phyloP scores from a whole-genome alignment of 2,113 vertebrate genomes.

The Phyllostomus discolor region DNA sequence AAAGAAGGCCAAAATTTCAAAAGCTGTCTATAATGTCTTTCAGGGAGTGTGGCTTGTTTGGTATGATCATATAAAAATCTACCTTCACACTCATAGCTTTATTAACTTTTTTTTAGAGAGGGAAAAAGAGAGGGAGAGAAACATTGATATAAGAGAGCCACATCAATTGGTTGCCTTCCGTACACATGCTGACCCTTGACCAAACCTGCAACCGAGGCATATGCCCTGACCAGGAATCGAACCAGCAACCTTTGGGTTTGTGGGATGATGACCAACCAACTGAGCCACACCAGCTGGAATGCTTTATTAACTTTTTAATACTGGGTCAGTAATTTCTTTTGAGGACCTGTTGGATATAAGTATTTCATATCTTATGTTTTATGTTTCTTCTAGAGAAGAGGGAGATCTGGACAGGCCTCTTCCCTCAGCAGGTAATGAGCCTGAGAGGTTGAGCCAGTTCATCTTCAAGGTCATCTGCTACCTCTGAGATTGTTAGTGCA shows the following conservation, averaged over 20 bases:
- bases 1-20: not conserved
- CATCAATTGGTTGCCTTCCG: too few relatives aligned
- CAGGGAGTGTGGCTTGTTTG: not conserved
- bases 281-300: too few relatives aligned
- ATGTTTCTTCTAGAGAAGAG: not conserved
- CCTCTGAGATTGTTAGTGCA: not conserved
- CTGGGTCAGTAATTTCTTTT: not conserved
- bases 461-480: conserved; percentile 15
- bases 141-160: too few relatives aligned
- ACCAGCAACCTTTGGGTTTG: too few relatives aligned
- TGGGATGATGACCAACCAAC: too few relatives aligned
- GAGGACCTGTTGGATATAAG: not conserved
- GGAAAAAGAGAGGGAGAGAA: too few relatives aligned
- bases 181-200: too few relatives aligned
- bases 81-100: not conserved
- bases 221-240: too few relatives aligned
- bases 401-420: not conserved
- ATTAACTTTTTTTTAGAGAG: too few relatives aligned
- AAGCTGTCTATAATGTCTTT: not conserved
- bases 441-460: not conserved
- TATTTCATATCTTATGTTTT: not conserved
- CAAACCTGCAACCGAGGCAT: too few relatives aligned
- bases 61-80: not conserved
- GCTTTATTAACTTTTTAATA: not conserved
- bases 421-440: accelerated